Base-by-base conservation (phyloP, 2,888 invertebrate species). In the Drosophila macrospina region DNA sequence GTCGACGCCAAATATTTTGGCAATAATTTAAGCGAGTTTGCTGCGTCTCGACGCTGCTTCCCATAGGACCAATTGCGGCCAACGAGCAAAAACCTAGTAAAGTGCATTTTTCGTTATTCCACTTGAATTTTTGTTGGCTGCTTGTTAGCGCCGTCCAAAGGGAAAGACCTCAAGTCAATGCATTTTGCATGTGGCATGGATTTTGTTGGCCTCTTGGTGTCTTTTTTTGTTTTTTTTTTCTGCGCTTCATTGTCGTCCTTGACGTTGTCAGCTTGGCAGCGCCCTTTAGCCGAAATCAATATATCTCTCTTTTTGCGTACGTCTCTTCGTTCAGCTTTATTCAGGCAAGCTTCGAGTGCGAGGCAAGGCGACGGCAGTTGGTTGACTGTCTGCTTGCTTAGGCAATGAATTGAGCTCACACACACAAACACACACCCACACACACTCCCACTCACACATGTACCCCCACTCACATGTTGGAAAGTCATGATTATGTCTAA, bases 401-500 rank as follows among this genome's bases (percentile, higher is more conserved):
- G 82, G 74, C 88, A 87, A 87, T 88, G 88, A 78, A 78, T 50
- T 57, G 54, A 60, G 60, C 72, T 39, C 55, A 52, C 26, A 28
- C 28, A 28, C 28, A 28, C 26, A 26, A n/a, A n/a, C n/a, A n/a
- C n/a, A n/a, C n/a, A n/a, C n/a, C n/a, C n/a, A n/a, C n/a, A n/a
- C n/a, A n/a, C n/a, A n/a, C n/a, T n/a, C n/a, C n/a, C n/a, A n/a
- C n/a, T n/a, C n/a, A n/a, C n/a, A n/a, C n/a, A n/a, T n/a, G n/a
- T n/a, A n/a, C n/a, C n/a, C 3, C 20, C 20, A 20, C 20, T 3
- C 20, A 20, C 20, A 16, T 15, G 39, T 52, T 61, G 48, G 55
- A 51, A 70, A 73, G 78, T 79, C 87, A 89, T 89, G 89, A 89
- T 90, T 89, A 90, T 87, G 88, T 89, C 90, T 83, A 89, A 90